A percentile compares a stretch with the other conserved stretches of the same genome.
Conservation (phyloP, 2,113 vertebrate species). For the Sylvilagus bachmani region DNA sequence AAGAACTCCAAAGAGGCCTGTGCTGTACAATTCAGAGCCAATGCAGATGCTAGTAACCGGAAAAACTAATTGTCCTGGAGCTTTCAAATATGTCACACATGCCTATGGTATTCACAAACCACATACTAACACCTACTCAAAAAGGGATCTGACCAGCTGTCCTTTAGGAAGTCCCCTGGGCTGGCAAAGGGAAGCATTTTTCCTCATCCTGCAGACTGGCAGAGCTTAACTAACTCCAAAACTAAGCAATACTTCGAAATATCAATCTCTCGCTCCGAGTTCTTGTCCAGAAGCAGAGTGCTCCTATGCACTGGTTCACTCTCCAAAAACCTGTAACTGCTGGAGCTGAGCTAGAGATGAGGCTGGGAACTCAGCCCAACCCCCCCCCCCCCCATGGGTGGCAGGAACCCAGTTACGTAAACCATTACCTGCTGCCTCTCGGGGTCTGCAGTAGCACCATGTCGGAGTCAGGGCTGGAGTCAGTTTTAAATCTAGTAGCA, state of each 20-base stretch:
- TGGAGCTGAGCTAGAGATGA: too few relatives aligned
- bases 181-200: not conserved
- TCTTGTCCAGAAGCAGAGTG: too few relatives aligned
- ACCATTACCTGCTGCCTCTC: too few relatives aligned
- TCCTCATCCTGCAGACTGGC: not conserved
- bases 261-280: not conserved
- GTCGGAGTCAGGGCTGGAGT: too few relatives aligned
- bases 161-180: not conserved
- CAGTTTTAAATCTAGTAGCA: too few relatives aligned
- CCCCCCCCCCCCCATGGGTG: too few relatives aligned
- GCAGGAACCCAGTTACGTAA: too few relatives aligned
- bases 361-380: too few relatives aligned
- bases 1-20: not conserved
- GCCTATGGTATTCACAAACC: not conserved
- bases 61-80: not conserved
- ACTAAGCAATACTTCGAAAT: not conserved
- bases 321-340: too few relatives aligned
- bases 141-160: not conserved
- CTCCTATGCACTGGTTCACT: too few relatives aligned
- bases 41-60: not conserved
- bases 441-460: too few relatives aligned
- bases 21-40: constrained; percentile 2
- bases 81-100: not conserved
- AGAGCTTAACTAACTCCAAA: too few relatives aligned
- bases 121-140: not conserved